Percentiles rank a stretch among this genome's conserved stretches.
Conservation (phyloP, 2,888 invertebrate genomes). For the Caenorhabditis sp. region DNA sequence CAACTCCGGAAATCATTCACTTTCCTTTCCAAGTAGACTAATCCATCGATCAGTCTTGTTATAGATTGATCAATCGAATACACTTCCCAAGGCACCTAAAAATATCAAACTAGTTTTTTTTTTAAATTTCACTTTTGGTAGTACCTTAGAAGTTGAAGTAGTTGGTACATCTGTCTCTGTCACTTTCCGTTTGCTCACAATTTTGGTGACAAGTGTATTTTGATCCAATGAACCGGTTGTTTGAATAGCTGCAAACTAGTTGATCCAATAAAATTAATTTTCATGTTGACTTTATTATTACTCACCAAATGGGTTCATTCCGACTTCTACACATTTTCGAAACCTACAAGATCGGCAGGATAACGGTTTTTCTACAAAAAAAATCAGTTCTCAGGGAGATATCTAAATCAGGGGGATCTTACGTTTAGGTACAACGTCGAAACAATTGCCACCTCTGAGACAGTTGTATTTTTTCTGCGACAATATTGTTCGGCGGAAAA, state of each 20-base stretch:
- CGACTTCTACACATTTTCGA: slow-evolving; percentile 47
- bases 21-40: slow-evolving; percentile 51
- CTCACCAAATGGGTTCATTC: slow-evolving; percentile 51
- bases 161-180: slow-evolving; percentile 7
- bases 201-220: slow-evolving; percentile 26
- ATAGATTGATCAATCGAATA: slow-evolving; percentile 26
- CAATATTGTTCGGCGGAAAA: slow-evolving; percentile 41
- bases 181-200: slow-evolving; percentile 27
- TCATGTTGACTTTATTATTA: background rate
- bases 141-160: too few species aligned
- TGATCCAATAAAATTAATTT: slow-evolving; percentile 15
- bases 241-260: slow-evolving; percentile 34
- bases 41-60: slow-evolving; percentile 36
- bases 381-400: background rate
- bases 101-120: slow-evolving; percentile 12
- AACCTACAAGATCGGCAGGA: slow-evolving; percentile 49
- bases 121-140: too few species aligned
- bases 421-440: slow-evolving; percentile 48
- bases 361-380: slow-evolving; percentile 42
- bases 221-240: slow-evolving; percentile 18
- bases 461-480: slow-evolving; percentile 39
- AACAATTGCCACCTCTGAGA: slow-evolving; percentile 38
- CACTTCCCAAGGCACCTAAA: slow-evolving; percentile 10
- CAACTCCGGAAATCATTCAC: slow-evolving; percentile 41
- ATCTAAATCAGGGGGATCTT: background rate